A percentile compares a stretch with the other conserved stretches of the same genome.
These are phyloP conservation scores for Progne subis DNA, from an alignment of 2,113 vertebrate genomes.

Conservation along the genomic window DNA sequence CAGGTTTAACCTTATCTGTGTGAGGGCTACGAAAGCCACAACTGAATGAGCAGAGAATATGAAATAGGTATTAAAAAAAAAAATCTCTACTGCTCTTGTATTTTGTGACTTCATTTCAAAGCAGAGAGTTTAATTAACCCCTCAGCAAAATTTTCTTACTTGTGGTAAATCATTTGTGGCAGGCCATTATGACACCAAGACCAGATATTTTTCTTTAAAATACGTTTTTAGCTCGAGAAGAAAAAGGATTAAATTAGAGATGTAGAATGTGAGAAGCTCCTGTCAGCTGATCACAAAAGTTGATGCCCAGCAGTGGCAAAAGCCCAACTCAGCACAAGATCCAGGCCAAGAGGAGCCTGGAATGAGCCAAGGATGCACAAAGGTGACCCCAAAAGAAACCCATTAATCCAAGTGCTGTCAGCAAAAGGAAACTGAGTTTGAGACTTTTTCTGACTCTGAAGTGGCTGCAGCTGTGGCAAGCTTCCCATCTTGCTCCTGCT, in stretches of 20 bases:
- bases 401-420: neutral
- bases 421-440: neutral
- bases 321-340: neutral
- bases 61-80: neutral
- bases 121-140: neutral
- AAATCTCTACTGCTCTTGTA: neutral
- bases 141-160: neutral
- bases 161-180: neutral
- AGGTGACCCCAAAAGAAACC: neutral
- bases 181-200: neutral
- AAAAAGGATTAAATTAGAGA: accelerated
- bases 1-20: neutral
- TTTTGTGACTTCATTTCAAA: neutral
- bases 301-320: neutral
- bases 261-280: neutral
- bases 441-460: neutral
- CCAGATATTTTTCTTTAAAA: neutral
- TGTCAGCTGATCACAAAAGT: neutral
- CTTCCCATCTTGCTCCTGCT: neutral
- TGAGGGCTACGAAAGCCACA: neutral
- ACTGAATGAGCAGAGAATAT: neutral
- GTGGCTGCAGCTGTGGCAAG: neutral
- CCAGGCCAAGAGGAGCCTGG: neutral
- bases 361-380: neutral
- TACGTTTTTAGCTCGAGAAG: neutral